phyloP scores from a whole-genome alignment of 2,113 vertebrate species.

The Chloropsis hardwickii region DNA sequence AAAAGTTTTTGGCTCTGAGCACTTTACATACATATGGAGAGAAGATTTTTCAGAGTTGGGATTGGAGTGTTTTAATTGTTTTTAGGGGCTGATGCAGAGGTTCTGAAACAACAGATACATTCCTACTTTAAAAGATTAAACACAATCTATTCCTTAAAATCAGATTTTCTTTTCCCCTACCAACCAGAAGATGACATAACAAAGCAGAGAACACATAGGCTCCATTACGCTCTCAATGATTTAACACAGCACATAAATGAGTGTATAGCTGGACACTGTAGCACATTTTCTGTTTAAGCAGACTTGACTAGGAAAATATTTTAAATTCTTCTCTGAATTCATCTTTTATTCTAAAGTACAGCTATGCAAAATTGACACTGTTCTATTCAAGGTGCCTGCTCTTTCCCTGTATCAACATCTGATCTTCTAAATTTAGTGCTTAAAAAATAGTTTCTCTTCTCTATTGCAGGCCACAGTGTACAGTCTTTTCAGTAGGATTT shows the following conservation, averaged over 20 bases:
- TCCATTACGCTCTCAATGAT: background rate
- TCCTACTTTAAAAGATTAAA: background rate
- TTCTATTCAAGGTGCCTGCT: background rate
- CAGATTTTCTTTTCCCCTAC: background rate
- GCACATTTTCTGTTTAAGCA: background rate
- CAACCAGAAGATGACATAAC: background rate
- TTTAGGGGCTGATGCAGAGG: background rate
- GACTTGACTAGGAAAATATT: background rate
- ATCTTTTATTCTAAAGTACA: background rate
- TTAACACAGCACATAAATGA: background rate
- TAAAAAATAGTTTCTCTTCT: background rate
- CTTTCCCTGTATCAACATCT: background rate
- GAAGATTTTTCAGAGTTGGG: background rate
- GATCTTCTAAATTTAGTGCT: background rate
- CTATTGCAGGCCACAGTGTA: background rate
- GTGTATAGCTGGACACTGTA: background rate
- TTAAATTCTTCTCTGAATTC: background rate
- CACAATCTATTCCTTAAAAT: background rate
- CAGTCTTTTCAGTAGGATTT: background rate
- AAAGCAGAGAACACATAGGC: background rate
- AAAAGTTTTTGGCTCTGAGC: background rate
- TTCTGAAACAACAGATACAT: background rate
- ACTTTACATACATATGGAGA: background rate
- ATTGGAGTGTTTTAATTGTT: background rate
- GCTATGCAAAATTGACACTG: background rate